These are phyloP conservation scores for Malacoraja senta DNA, from an alignment of 2,797 vertebrate species.

Conservation along the genomic window DNA sequence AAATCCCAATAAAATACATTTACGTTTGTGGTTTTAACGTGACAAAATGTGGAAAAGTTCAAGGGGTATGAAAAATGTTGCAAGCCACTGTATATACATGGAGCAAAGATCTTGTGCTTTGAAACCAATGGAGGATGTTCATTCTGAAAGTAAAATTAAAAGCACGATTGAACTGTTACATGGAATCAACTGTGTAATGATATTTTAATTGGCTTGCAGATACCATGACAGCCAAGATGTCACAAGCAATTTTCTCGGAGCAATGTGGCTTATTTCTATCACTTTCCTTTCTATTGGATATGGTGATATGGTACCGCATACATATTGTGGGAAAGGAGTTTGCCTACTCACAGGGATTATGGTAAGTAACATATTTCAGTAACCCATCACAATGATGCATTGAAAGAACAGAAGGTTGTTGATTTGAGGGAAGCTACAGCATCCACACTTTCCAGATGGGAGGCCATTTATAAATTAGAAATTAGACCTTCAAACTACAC, in stretches of 20 bases:
- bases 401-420: not conserved
- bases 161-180: not conserved
- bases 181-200: not conserved
- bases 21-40: too few relatives aligned
- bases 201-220: conserved; percentile 59
- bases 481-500: not conserved
- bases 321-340: conserved; percentile 99
- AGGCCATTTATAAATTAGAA: not conserved
- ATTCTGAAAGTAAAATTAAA: not conserved
- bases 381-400: not conserved
- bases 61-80: too few relatives aligned
- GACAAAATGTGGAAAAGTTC: too few relatives aligned
- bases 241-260: conserved; percentile 98
- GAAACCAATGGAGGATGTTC: not conserved
- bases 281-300: conserved; percentile 98
- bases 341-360: conserved; percentile 98
- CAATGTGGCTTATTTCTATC: conserved; percentile 99
- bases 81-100: too few relatives aligned
- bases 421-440: not conserved
- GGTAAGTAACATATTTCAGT: conserved; percentile 64
- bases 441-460: not conserved
- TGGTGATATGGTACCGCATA: conserved; percentile 98
- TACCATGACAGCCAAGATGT: conserved; percentile 96
- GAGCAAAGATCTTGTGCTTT: not conserved
- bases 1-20: too few relatives aligned